Conservation (phyloP, 1,140 invertebrate genomes). For the Piezodorus guildinii region DNA sequence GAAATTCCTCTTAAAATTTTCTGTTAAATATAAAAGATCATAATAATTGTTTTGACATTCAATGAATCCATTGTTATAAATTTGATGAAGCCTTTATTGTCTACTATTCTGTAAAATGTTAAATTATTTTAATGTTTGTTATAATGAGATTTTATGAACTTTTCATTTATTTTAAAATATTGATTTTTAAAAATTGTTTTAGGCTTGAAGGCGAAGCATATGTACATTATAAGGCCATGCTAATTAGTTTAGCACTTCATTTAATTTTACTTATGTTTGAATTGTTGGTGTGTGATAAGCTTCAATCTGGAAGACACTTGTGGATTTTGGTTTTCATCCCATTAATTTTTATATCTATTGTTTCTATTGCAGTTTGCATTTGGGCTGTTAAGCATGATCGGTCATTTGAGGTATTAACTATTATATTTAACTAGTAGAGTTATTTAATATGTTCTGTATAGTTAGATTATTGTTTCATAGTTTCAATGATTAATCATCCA, state of each 20-base stretch:
- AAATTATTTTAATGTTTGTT: neutral
- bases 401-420: conserved; percentile 71
- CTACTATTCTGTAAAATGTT: no score
- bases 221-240: conserved; percentile 94
- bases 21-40: no score
- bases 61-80: no score
- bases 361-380: conserved; percentile 91
- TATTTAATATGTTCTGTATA: no score
- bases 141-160: neutral
- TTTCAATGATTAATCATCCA: no score
- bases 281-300: conserved; percentile 85
- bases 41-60: no score
- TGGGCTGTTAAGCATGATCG: conserved; percentile 97
- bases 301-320: conserved; percentile 76
- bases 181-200: conserved; percentile 29
- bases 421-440: no score
- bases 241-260: conserved; percentile 86
- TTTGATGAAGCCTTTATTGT: no score
- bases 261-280: conserved; percentile 94
- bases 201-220: conserved; percentile 90
- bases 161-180: conserved; percentile 10
- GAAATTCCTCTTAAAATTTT: no score
- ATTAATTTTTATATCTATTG: conserved; percentile 87
- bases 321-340: conserved; percentile 96
- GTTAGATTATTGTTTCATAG: no score